Evolutionary conservation across 92 coral and sea anemone species (phyloP).

Genomic region (Pocillopora grandis): DNA sequence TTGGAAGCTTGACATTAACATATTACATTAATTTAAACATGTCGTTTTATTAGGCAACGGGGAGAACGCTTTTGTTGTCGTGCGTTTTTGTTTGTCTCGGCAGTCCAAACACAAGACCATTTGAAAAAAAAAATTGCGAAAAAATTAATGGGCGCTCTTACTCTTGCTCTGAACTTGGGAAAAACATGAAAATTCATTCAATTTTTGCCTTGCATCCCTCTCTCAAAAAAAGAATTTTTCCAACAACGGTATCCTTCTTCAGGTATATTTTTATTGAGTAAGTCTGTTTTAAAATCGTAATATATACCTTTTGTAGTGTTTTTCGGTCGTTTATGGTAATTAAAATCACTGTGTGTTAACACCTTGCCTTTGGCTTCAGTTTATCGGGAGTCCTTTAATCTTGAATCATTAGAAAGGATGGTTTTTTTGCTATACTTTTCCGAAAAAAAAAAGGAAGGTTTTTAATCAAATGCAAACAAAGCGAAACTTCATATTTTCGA

Average conservation of each 20-base stretch:
- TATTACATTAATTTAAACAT: neutral
- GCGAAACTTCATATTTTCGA: neutral
- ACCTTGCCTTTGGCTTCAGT: no score
- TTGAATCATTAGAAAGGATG: neutral
- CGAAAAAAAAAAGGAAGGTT: neutral
- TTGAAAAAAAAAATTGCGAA: neutral
- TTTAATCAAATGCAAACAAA: slow-evolving; percentile 3
- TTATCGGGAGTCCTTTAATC: no score
- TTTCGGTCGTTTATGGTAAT: no score
- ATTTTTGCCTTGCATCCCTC: neutral
- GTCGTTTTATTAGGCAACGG: neutral
- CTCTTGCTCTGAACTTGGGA: neutral
- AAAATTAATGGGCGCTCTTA: neutral
- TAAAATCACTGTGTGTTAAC: no score
- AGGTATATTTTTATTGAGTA: no score
- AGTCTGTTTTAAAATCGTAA: no score
- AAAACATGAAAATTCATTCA: neutral
- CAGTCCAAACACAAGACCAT: neutral
- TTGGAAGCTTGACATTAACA: neutral
- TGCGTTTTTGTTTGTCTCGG: slow-evolving; percentile 16
- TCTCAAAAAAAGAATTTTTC: no score
- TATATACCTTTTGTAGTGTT: no score
- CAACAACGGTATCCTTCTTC: no score
- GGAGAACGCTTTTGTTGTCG: neutral
- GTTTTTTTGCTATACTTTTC: neutral